These are phyloP conservation scores for Tragelaphus eurycerus DNA, from an alignment of 2,797 vertebrate genomes.

Conservation along the genomic window DNA sequence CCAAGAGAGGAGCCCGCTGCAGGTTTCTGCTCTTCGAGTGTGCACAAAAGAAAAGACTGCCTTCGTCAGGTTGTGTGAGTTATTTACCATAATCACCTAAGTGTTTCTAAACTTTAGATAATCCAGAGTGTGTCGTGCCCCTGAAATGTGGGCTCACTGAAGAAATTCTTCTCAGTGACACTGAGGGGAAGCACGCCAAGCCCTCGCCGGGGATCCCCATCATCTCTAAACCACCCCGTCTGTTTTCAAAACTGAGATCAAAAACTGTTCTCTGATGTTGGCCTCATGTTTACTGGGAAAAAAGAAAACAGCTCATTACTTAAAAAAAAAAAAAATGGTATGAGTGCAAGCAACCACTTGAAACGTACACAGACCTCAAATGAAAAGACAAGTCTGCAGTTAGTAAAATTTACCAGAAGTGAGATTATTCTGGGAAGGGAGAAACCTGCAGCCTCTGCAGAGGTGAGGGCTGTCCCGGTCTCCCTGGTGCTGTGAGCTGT, in stretches of 20 bases:
- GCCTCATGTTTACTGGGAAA: constrained; percentile 4
- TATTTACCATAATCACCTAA: constrained; percentile 62
- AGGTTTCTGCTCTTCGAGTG: not conserved
- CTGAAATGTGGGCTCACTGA: not conserved
- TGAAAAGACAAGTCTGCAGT: not conserved
- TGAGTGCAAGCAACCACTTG: not conserved
- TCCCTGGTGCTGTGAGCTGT: not conserved
- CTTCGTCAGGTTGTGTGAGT: constrained; percentile 44
- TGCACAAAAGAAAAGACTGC: constrained; percentile 45
- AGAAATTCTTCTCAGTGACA: constrained; percentile 27
- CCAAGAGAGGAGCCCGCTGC: not conserved
- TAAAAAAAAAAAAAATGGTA: not conserved
- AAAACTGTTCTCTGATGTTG: constrained; percentile 3
- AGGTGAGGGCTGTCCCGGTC: not conserved
- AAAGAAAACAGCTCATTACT: not conserved
- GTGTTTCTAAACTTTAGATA: constrained; percentile 34
- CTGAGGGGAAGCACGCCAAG: not conserved
- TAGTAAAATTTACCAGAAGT: not conserved
- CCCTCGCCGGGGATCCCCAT: not conserved
- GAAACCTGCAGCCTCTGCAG: not conserved
- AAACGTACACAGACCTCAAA: not conserved
- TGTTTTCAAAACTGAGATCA: constrained; percentile 11
- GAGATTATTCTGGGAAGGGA: not conserved
- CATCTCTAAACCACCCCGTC: constrained; percentile 20
- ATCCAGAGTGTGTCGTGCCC: not conserved